Evolutionary conservation across 2,797 vertebrate species (phyloP).

Genomic region (Lepus oiostolus): DNA sequence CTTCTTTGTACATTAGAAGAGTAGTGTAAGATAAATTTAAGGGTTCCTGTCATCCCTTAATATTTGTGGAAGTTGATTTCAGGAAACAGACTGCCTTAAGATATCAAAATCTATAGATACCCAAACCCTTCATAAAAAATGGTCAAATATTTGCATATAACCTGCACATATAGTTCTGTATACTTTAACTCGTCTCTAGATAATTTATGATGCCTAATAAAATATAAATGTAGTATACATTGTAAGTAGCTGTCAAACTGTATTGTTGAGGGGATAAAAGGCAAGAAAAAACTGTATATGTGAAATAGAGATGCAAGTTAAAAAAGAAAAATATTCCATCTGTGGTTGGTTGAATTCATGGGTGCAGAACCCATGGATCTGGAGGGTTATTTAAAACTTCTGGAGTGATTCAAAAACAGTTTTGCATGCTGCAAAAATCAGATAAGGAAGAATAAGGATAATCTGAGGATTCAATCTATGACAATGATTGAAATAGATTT

Average conservation of each 20-base stretch:
- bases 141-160: too few relatives aligned
- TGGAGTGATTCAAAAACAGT: slow-evolving; percentile 22
- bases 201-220: background rate
- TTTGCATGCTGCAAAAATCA: background rate
- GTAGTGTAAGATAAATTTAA: background rate
- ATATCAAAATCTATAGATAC: background rate
- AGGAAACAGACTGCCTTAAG: too few relatives aligned
- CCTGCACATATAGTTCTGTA: background rate
- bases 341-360: background rate
- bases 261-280: background rate
- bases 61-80: background rate
- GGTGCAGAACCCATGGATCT: background rate
- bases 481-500: background rate
- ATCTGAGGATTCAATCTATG: background rate
- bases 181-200: background rate
- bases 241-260: background rate
- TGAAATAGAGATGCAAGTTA: background rate
- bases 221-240: background rate
- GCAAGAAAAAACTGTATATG: background rate
- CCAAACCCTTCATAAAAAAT: too few relatives aligned
- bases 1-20: background rate
- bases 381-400: background rate
- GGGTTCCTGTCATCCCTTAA: background rate
- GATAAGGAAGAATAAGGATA: slow-evolving; percentile 23
- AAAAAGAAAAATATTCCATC: background rate